Conservation (phyloP, 2,113 vertebrate genomes). For the Empidonax alnorum region DNA sequence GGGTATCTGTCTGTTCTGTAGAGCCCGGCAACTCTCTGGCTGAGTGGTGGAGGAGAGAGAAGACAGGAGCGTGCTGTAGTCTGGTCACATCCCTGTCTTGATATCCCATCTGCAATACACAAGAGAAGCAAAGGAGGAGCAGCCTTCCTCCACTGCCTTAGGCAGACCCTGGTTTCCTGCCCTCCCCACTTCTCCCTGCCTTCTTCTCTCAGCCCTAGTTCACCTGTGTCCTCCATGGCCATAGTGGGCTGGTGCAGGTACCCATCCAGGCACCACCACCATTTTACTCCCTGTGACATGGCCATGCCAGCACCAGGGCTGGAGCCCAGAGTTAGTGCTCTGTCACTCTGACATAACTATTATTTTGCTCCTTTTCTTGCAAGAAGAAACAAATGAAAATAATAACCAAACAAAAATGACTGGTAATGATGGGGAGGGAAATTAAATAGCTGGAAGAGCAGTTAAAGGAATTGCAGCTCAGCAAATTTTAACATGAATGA, state of each 20-base stretch:
- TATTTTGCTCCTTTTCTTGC: not conserved
- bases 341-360: not conserved
- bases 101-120: not conserved
- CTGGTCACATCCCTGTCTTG: not conserved
- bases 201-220: not conserved
- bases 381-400: not conserved
- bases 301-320: not conserved
- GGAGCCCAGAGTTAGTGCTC: not conserved
- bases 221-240: fast-evolving
- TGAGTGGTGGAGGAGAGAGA: not conserved
- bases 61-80: not conserved
- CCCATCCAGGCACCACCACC: not conserved
- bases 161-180: not conserved
- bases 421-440: not conserved
- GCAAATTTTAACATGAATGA: not conserved
- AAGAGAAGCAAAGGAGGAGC: not conserved
- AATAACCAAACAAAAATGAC: not conserved
- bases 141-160: not conserved
- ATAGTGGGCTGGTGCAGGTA: not conserved
- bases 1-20: not conserved
- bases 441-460: not conserved
- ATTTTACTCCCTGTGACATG: not conserved
- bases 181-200: not conserved
- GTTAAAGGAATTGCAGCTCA: not conserved
- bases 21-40: not conserved